Base-by-base conservation (phyloP, 2,797 vertebrate species). In the Falco cherrug region DNA sequence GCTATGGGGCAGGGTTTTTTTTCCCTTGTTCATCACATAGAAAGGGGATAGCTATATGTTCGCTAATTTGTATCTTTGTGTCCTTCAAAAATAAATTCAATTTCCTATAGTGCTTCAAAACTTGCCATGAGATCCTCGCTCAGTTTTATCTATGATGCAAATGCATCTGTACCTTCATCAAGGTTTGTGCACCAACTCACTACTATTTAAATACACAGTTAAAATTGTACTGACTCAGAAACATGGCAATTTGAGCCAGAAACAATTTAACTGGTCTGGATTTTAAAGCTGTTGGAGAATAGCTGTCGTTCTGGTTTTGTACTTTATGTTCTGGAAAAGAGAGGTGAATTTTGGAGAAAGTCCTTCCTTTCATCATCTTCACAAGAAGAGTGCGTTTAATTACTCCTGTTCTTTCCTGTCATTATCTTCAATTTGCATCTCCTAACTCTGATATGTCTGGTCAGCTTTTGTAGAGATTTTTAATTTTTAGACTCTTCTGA, bases 151-250 rank as follows among this genome's bases (percentile, higher is more conserved):
- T 83, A n/a, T 67, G 87, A n/a, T 50, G 41, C 53, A 91, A 41
- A 59, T 75, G 21, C 41, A 43, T 82, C 56, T 61, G 33, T 78
- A 43, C 15, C 87, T 67, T 12, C 75, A n/a, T 60, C n/a, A 76
- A 56, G 77, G 82, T 41, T 60, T 84, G 41, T 20, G 25, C 56
- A 84, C 26, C 16, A 77, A 33, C 25, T 87, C 43, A 18, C 37
- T 54, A 19, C 7, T 93, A 60, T 93, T 95, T 77, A 89, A 94
- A 89, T 71, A 59, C 67, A 53, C 45, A 57, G 21, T 80, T 92
- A 68, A 93, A 93, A 92, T 90, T 78, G 48, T 70, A 64, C 41
- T 93, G 87, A 94, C 68, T 93, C 68, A 60, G 87, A 94, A 92
- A 82, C 17, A 33, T 31, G 4, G 10, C 26, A 59, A 9, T 50